These are phyloP conservation scores for Siphonodentalium dalli DNA, from an alignment of 2,888 invertebrate genomes.

Conservation along the genomic window DNA sequence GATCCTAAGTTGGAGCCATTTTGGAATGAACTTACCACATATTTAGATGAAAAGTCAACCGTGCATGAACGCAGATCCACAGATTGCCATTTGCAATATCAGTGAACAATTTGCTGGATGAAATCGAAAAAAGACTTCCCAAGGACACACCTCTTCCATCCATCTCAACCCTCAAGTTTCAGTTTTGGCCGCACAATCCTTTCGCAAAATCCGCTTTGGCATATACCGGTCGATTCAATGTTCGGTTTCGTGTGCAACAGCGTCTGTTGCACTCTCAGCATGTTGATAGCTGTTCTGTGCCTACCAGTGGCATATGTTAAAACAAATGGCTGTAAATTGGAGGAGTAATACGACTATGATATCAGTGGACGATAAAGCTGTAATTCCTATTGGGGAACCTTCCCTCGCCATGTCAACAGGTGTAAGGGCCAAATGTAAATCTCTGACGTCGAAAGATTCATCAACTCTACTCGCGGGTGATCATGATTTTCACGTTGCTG, in stretches of 20 bases:
- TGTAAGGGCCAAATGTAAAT: slow-evolving; percentile 3
- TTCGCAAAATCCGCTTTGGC: background rate
- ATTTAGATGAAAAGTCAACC: background rate
- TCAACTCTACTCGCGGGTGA: background rate
- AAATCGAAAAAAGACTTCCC: slow-evolving; percentile 3
- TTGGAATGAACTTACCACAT: background rate
- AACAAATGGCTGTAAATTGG: slow-evolving; percentile 3
- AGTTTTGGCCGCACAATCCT: slow-evolving; percentile 12
- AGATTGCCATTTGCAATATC: slow-evolving; percentile 17
- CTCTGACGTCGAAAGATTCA: background rate
- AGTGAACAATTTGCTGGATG: background rate
- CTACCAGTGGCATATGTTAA: background rate
- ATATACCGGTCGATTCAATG: slow-evolving; percentile 16
- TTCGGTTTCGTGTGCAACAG: slow-evolving; percentile 14
- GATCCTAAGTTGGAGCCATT: slow-evolving; percentile 2
- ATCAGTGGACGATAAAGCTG: slow-evolving; percentile 12
- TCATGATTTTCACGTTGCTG: slow-evolving; percentile 14
- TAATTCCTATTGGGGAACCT: slow-evolving; percentile 9
- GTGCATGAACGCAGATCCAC: slow-evolving; percentile 1
- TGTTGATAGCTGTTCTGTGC: background rate
- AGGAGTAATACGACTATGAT: background rate
- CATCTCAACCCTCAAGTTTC: slow-evolving; percentile 8
- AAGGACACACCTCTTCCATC: slow-evolving; percentile 3
- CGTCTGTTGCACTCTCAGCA: slow-evolving; percentile 11
- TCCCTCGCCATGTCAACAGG: slow-evolving; percentile 2